Conservation (phyloP, 2,113 vertebrate species). For the Brienomyrus longianalis region DNA sequence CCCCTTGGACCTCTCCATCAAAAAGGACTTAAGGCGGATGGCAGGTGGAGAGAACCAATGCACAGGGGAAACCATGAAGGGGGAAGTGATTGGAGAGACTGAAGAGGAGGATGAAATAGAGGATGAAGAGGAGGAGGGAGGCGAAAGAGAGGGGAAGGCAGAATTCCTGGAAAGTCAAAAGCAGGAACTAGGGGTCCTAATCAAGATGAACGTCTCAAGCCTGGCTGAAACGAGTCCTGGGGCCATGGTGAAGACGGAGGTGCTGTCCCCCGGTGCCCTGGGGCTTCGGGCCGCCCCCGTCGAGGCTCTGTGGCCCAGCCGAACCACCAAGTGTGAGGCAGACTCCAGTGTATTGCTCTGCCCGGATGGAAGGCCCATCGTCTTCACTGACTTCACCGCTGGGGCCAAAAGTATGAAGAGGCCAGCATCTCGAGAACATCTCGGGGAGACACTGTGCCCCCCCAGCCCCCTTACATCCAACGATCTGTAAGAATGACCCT, state of each 20-base stretch:
- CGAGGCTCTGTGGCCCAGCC: conserved; percentile 68
- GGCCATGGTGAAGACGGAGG: conserved; percentile 55
- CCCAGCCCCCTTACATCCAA: conserved; percentile 50
- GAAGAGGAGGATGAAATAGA: conserved; percentile 48
- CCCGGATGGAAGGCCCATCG: conserved; percentile 60
- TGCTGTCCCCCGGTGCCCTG: conserved; percentile 49
- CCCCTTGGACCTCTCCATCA: conserved; percentile 86
- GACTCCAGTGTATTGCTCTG: conserved; percentile 87
- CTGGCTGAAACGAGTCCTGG: conserved; percentile 32
- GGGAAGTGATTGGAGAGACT: conserved; percentile 26
- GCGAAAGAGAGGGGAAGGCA: conserved; percentile 31
- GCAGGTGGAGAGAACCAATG: conserved; percentile 3
- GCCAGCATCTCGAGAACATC: conserved; percentile 44
- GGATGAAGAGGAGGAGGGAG: conserved; percentile 38
- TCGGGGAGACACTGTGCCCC: conserved; percentile 49
- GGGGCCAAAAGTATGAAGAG: conserved; percentile 46
- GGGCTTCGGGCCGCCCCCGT: conserved; percentile 47
- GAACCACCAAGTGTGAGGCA: conserved; percentile 88
- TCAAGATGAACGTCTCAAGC: conserved; percentile 63
- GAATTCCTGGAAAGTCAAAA: conserved; percentile 60
- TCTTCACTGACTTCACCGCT: conserved; percentile 43
- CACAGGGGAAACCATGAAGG: conserved; percentile 10
- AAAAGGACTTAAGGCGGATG: conserved; percentile 45
- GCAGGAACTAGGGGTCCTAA: conserved; percentile 71
- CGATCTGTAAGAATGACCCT: conserved; percentile 40